Percentiles rank a stretch among this genome's conserved stretches.
These are phyloP conservation scores for Catocala nupta DNA, from an alignment of 2,888 invertebrate species.

Conservation along the genomic window DNA sequence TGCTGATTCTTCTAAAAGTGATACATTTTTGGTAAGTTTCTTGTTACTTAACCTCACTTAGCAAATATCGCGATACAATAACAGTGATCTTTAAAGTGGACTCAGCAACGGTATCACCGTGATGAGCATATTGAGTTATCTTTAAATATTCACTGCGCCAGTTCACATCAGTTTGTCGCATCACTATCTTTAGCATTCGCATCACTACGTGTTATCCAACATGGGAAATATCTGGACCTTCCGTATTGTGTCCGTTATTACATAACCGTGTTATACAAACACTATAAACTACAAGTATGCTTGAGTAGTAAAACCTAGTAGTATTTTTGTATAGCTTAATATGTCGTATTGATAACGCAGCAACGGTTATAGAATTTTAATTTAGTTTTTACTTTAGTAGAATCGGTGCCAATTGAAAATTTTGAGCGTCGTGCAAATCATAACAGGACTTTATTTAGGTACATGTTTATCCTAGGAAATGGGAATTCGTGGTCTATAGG, in stretches of 20 bases:
- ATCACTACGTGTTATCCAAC: slow-evolving; percentile 31
- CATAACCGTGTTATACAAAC: background rate
- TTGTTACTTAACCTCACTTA: background rate
- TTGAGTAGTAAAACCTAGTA: background rate
- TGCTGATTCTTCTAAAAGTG: too few species aligned
- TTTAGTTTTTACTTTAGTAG: too few species aligned
- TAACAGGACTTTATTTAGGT: too few species aligned
- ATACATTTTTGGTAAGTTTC: too few species aligned
- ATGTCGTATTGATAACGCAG: too few species aligned
- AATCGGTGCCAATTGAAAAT: too few species aligned
- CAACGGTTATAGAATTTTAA: too few species aligned
- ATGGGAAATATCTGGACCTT: slow-evolving; percentile 22
- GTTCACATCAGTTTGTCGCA: slow-evolving; percentile 29
- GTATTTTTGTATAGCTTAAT: too few species aligned
- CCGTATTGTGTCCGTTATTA: slow-evolving; percentile 26
- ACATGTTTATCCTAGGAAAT: too few species aligned
- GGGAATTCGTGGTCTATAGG: too few species aligned
- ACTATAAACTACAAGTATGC: background rate
- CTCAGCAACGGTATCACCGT: slow-evolving; percentile 26
- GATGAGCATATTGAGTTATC: slow-evolving; percentile 29
- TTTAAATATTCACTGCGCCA: slow-evolving; percentile 15
- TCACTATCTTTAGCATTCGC: slow-evolving; percentile 27
- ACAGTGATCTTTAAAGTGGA: slow-evolving; percentile 10
- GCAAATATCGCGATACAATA: background rate
- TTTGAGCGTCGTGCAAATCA: too few species aligned